A percentile compares a stretch with the other conserved stretches of the same genome.
Evolutionary conservation across 30 jellyfish, hydroid and myxozoan genomes (phyloP).

Genomic region (Chrysaora quinquecirrha): DNA sequence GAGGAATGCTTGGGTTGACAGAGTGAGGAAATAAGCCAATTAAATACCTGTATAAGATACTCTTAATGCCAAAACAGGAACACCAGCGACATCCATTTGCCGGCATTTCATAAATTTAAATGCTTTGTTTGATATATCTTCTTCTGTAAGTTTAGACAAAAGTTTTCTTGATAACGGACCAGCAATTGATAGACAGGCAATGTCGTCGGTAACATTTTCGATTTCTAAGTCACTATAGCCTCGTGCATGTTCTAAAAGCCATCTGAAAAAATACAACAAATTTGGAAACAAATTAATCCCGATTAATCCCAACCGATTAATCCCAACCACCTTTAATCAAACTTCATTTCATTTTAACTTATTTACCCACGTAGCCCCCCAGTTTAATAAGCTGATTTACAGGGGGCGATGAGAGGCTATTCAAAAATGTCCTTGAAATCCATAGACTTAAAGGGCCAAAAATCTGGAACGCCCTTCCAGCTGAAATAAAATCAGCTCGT

Average conservation of each 20-base stretch:
- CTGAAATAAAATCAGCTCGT: no score
- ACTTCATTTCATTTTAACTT: not conserved
- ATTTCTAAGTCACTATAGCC: slow-evolving; percentile 74
- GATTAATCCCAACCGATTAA: no score
- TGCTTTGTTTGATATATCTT: slow-evolving; percentile 85
- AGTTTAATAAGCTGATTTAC: no score
- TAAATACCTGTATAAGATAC: slow-evolving; percentile 96
- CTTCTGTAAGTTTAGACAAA: slow-evolving; percentile 70
- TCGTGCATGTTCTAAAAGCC: slow-evolving; percentile 89
- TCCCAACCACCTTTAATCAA: no score
- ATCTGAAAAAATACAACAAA: slow-evolving; percentile 50
- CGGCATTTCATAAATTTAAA: slow-evolving; percentile 89
- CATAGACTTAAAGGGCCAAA: no score
- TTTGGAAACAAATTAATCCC: not conserved
- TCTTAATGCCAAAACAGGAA: slow-evolving; percentile 93
- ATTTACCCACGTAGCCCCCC: no score
- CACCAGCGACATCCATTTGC: slow-evolving; percentile 84
- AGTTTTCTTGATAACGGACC: slow-evolving; percentile 94
- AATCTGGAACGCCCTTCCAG: no score
- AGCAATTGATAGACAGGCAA: slow-evolving; percentile 89
- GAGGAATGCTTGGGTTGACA: no score
- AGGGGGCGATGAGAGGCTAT: no score
- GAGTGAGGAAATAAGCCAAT: no score
- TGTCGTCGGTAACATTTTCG: slow-evolving; percentile 76
- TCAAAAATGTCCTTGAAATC: no score